Evolutionary conservation across 2,113 vertebrate species (phyloP), one percentile per base, ranked within the genome.

Genomic region (Asarcornis scutulata): DNA sequence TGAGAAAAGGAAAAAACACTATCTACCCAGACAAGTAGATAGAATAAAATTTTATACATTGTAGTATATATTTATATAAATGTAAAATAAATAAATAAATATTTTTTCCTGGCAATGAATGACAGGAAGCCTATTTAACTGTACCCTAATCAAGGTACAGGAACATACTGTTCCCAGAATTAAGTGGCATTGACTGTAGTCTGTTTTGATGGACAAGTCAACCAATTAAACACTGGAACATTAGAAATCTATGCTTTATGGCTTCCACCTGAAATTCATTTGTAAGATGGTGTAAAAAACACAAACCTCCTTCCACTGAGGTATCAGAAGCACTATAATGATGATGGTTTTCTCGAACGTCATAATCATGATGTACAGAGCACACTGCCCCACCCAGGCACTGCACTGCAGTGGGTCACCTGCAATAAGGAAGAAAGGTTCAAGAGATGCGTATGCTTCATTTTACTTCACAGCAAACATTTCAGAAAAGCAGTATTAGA

Each of bases 291-390:
- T 83, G 55, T 66, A 42, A 50, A 83, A 81, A 81, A 81, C 27
- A 94, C 98, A 93, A 97, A 99, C 99, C 99, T 99, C 98, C 97
- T 99, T 99, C 98, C 99, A 99, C 95, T 99, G 99, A 52, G 99
- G 99, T 92, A 99, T 99, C 68, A 99, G 99, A 38, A 99, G 98
- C 69, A 99, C 98, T 91, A 99, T 97, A 97, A 99, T 99, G 98
- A 99, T 99, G 38, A 99, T 96, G 27, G 99, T 98, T 97, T 99
- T 99, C 98, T 99, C 99, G 97, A 99, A 99, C 94, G 98, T 98
- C 99, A 99, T 99, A 95, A 99, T 99, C 96, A 99, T 95, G 91
- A 99, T 99, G 97, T 99, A 99, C 79, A 99, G 98, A 50, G 98
- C 98, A 83, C 99, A 99, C 18, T 99, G 99, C 34, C 99, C 99